Evolutionary conservation across 2,113 vertebrate genomes (phyloP).

Genomic region (Bufo gargarizans): DNA sequence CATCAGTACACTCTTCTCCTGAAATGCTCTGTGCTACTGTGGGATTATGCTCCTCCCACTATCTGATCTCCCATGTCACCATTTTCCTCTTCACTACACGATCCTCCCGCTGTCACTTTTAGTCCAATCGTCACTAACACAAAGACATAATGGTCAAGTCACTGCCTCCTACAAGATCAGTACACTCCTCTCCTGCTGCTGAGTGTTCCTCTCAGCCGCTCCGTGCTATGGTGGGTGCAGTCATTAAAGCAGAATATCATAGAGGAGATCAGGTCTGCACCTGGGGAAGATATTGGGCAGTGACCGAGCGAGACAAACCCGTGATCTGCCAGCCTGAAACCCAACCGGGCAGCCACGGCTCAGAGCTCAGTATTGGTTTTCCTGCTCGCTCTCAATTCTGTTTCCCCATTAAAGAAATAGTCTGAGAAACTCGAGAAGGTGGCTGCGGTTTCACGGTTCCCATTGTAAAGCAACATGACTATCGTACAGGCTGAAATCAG

Average conservation of each 20-base stretch:
- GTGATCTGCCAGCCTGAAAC: background rate
- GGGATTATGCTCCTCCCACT: too few species aligned
- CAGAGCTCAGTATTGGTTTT: conserved; percentile 32
- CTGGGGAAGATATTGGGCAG: background rate
- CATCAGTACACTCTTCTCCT: too few species aligned
- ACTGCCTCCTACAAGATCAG: background rate
- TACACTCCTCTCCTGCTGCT: background rate
- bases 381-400: conserved; percentile 1
- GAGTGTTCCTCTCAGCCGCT: background rate
- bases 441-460: conserved; percentile 41
- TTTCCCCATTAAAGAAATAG: background rate
- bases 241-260: background rate
- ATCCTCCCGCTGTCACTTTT: too few species aligned
- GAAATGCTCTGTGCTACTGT: too few species aligned
- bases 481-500: background rate
- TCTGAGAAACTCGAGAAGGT: conserved; percentile 39
- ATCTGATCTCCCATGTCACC: too few species aligned
- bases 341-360: background rate
- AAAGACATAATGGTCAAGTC: background rate
- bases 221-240: background rate
- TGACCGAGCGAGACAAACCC: background rate
- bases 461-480: conserved; percentile 1
- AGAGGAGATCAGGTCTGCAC: background rate
- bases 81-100: too few species aligned
- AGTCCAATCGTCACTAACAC: background rate